A percentile compares a stretch with the other conserved stretches of the same genome.
Evolutionary conservation across 2,888 invertebrate species (phyloP).

Genomic region (Leptogaster cylindrica): DNA sequence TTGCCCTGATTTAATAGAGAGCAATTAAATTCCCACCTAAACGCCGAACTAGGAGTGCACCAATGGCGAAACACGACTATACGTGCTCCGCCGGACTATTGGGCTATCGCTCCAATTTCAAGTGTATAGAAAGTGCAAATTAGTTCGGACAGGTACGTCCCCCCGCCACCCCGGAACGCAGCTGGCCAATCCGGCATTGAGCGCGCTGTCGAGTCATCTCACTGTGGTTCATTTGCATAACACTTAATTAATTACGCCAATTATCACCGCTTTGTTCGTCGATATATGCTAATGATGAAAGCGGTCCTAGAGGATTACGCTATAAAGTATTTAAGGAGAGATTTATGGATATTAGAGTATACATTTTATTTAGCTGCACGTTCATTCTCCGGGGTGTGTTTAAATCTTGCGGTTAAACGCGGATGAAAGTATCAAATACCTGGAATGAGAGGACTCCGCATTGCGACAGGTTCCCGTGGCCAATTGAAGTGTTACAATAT

Average conservation of each 20-base stretch:
- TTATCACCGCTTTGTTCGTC: constrained; percentile 38
- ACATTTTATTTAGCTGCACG: constrained; percentile 14
- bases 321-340: constrained; percentile 34
- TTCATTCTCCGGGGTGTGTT: not conserved
- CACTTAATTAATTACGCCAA: constrained; percentile 40
- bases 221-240: constrained; percentile 37
- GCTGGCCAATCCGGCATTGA: not conserved
- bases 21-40: constrained; percentile 31
- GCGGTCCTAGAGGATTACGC: constrained; percentile 25
- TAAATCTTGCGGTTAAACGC: not conserved
- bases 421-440: too few species aligned
- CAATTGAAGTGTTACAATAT: too few species aligned
- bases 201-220: constrained; percentile 20
- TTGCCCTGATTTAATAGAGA: constrained; percentile 37
- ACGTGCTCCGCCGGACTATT: not conserved
- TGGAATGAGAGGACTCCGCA: too few species aligned
- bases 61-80: not conserved
- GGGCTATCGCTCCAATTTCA: not conserved
- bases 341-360: constrained; percentile 31
- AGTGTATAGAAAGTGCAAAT: not conserved
- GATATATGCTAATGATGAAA: constrained; percentile 37
- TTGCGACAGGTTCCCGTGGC: too few species aligned
- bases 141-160: not conserved
- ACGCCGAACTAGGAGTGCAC: constrained; percentile 13
- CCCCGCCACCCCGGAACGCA: too few species aligned